Conservation (phyloP, 2,888 invertebrate species). For the Dicyrtoma fusca region DNA sequence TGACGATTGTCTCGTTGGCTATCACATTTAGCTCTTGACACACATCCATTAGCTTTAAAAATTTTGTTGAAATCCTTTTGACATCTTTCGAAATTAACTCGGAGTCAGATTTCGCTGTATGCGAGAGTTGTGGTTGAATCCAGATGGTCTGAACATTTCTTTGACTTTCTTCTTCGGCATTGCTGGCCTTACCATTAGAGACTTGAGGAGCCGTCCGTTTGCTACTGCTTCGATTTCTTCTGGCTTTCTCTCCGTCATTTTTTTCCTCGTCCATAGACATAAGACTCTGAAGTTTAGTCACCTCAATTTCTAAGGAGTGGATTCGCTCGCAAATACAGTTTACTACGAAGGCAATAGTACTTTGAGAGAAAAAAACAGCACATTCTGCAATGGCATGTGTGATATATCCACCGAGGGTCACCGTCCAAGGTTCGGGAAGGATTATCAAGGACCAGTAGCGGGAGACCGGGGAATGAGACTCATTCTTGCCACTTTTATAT, state of each 20-base stretch:
- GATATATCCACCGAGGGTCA: constrained; percentile 3
- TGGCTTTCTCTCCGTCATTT: background rate
- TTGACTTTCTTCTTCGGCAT: background rate
- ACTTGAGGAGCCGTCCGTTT: background rate
- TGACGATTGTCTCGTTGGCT: constrained; percentile 22
- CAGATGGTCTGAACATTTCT: background rate
- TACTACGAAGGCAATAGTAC: constrained; percentile 24
- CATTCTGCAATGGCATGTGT: constrained; percentile 20
- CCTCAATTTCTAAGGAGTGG: background rate
- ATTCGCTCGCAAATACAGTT: constrained; percentile 27
- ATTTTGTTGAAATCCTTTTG: constrained; percentile 2
- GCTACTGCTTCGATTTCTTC: background rate
- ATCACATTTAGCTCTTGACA: constrained; percentile 6
- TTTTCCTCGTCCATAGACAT: background rate
- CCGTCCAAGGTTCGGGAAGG: constrained; percentile 13
- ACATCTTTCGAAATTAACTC: too few relatives aligned
- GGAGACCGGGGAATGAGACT: background rate
- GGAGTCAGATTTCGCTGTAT: background rate
- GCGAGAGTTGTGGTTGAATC: constrained; percentile 14
- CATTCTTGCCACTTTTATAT: background rate
- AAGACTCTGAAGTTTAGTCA: constrained; percentile 3
- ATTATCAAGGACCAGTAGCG: constrained; percentile 23
- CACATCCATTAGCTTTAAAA: constrained; percentile 13
- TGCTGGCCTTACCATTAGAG: background rate
- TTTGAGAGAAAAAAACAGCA: constrained; percentile 21